Base-by-base conservation (phyloP, 2,113 vertebrate species). In the Mixornis gularis region DNA sequence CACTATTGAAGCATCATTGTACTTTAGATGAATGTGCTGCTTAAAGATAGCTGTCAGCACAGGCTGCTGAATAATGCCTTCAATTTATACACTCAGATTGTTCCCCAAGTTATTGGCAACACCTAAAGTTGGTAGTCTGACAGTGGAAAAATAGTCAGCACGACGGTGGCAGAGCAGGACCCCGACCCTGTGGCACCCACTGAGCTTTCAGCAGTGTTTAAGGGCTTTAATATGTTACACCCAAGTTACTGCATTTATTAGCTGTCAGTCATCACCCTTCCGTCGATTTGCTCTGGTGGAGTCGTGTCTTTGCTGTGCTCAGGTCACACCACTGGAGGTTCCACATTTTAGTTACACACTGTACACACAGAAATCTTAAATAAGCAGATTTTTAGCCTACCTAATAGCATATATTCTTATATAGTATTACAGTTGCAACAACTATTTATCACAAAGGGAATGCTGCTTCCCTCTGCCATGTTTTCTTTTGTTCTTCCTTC, bases 201-300 rank as follows among this genome's bases (percentile, higher is more conserved):
- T 9, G 34, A 52, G 48, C 27, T 58, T 70, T 30, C 60, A 71
- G 27, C 10, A 70, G n/a, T 2, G 4, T 56, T 76, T 30, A 48
- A 74, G n/a, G n/a, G 17, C 38, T 72, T 59, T 5, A 22, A 38
- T 3, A 6, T 0, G 1, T 48, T 13, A 41, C 9, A n/a, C 4
- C 4, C 27, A 18, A 6, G 17, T 51, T 62, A n/a, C 24, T 63
- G 6, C 48, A 25, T 46, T 71, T 49, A 34, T 58, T 43, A 44
- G 10, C 2, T 41, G 69, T 51, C 55, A 62, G 0, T 13, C 53
- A 64, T 26, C 30, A 48, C 7, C 44, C 19, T 79, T 18, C 32
- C 8, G 27, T n/a, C 17, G 16, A 1, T 36, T 72, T 58, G 9
- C 63, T 66, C 26, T 19, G 17, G 12, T 66, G 11, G 48, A 88